A percentile compares a stretch with the other conserved stretches of the same genome.
Conservation (phyloP, 2,113 vertebrate species). For the Casuarius casuarius region DNA sequence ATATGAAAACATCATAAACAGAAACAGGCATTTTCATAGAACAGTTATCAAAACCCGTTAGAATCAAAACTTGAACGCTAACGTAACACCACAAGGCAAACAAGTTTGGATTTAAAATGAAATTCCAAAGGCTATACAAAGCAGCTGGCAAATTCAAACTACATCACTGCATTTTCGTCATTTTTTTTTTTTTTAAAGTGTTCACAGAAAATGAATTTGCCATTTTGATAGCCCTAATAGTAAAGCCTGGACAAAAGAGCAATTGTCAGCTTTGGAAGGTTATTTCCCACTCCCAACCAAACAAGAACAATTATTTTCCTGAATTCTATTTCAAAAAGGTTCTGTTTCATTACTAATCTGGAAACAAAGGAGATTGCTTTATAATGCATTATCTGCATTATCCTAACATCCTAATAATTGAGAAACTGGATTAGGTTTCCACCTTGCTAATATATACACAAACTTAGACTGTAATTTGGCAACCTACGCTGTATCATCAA, state of each 20-base stretch:
- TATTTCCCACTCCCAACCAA: background rate
- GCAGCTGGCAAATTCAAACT: background rate
- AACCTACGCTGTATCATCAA: background rate
- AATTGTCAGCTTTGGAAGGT: background rate
- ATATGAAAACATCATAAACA: constrained; percentile 16
- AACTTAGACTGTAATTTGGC: background rate
- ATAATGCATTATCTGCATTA: background rate
- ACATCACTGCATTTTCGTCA: background rate
- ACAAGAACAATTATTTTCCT: background rate
- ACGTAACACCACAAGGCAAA: background rate
- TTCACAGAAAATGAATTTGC: background rate
- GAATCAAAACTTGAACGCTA: background rate
- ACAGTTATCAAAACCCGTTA: background rate
- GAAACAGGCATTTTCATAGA: background rate
- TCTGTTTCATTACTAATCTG: background rate
- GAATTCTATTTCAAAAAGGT: background rate
- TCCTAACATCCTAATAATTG: too few species aligned
- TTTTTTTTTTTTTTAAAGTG: background rate
- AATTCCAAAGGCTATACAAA: background rate
- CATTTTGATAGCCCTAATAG: background rate
- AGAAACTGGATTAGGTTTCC: background rate
- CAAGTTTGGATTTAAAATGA: background rate
- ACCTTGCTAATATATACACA: background rate
- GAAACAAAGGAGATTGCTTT: background rate
- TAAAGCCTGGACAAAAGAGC: background rate